Percentiles rank a stretch among this genome's conserved stretches.
Evolutionary conservation across 2,797 vertebrate genomes (phyloP).

Genomic region (Chaetophractus vellerosus): DNA sequence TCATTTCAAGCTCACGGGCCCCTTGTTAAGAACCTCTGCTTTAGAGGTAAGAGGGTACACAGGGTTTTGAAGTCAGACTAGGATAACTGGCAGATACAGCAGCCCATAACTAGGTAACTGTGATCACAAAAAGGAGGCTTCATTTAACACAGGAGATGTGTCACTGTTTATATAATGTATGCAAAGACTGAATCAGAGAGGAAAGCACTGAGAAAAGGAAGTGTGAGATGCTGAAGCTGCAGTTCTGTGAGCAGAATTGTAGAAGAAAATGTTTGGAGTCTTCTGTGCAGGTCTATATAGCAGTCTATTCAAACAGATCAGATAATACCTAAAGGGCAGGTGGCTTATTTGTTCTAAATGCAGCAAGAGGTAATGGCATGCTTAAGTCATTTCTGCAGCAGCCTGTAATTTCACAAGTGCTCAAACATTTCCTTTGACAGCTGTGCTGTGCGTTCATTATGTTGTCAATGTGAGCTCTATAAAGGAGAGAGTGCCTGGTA

Average conservation of each 20-base stretch:
- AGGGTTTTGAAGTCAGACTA: slow-evolving; percentile 14
- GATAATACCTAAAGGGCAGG: slow-evolving; percentile 85
- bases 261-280: slow-evolving; percentile 59
- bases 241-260: slow-evolving; percentile 57
- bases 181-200: slow-evolving; percentile 13
- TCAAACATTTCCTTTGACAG: slow-evolving; percentile 85
- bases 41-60: not conserved
- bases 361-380: slow-evolving; percentile 86
- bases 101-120: not conserved
- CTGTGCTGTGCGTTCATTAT: slow-evolving; percentile 84
- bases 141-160: not conserved
- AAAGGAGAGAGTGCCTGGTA: slow-evolving; percentile 76
- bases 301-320: slow-evolving; percentile 84
- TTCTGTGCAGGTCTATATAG: slow-evolving; percentile 61
- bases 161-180: slow-evolving; percentile 36
- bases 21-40: too few species aligned
- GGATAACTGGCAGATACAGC: not conserved
- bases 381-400: slow-evolving; percentile 86
- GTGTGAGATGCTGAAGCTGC: slow-evolving; percentile 14
- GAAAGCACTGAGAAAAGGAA: not conserved
- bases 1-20: too few species aligned
- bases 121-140: slow-evolving; percentile 23
- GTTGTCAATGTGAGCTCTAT: slow-evolving; percentile 79
- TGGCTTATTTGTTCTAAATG: slow-evolving; percentile 87
- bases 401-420: slow-evolving; percentile 86